Conservation (phyloP, 2,888 invertebrate genomes). For the Apamea crenata region DNA sequence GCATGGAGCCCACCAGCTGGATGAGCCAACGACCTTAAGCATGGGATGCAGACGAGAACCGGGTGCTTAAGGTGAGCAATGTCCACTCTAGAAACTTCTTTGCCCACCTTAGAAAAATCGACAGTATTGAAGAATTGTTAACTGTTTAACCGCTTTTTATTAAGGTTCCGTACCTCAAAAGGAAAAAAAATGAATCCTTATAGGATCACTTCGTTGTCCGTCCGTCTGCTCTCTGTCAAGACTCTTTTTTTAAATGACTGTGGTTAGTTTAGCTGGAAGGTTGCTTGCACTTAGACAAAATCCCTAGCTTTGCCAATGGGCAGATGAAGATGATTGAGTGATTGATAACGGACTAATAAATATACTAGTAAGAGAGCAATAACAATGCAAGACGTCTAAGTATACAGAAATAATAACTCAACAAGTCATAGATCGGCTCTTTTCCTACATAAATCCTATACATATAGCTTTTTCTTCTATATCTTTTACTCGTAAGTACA, state of each 20-base stretch:
- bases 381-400: background rate
- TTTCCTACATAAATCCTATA: background rate
- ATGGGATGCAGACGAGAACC: background rate
- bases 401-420: background rate
- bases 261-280: too few relatives aligned
- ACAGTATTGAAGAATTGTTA: too few relatives aligned
- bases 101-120: too few relatives aligned
- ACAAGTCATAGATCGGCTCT: conserved; percentile 1
- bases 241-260: too few relatives aligned
- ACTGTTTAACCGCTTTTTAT: too few relatives aligned
- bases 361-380: background rate
- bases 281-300: too few relatives aligned
- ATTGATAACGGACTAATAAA: background rate
- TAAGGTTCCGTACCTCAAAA: too few relatives aligned
- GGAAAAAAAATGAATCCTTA: too few relatives aligned
- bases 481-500: conserved; percentile 10
- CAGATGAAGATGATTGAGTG: too few relatives aligned
- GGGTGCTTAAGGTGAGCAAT: background rate
- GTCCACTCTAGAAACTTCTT: too few relatives aligned
- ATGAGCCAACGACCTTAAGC: background rate
- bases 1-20: background rate
- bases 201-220: too few relatives aligned
- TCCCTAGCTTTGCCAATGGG: background rate
- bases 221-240: too few relatives aligned
- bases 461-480: background rate